phyloP scores from a whole-genome alignment of 2,113 vertebrate genomes.

The Coptodon rendalli region DNA sequence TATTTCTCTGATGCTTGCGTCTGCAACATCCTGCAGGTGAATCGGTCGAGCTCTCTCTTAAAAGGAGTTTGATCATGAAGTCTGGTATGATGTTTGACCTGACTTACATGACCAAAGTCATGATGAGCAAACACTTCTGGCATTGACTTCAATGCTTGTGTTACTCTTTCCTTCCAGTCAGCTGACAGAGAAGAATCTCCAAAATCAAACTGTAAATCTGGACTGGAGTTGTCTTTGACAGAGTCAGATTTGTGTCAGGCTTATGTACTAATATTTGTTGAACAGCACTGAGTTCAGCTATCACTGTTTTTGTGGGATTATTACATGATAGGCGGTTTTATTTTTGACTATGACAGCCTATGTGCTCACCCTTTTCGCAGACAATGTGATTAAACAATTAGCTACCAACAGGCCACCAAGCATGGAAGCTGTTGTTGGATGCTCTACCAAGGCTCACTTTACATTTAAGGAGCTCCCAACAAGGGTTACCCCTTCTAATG shows the following conservation, averaged over 20 bases:
- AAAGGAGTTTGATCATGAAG: neutral
- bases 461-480: neutral
- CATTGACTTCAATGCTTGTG: neutral
- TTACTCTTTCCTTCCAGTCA: neutral
- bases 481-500: neutral
- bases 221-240: neutral
- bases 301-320: neutral
- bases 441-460: neutral
- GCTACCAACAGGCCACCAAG: neutral
- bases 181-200: neutral
- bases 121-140: neutral
- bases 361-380: neutral
- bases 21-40: neutral
- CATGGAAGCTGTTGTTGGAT: neutral
- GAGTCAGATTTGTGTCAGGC: neutral
- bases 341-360: neutral
- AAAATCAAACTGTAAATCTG: neutral
- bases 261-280: neutral
- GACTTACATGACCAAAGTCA: neutral
- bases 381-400: neutral
- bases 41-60: rapidly evolving
- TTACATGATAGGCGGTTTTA: neutral
- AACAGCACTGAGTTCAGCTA: neutral
- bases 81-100: neutral
- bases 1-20: neutral